These are phyloP conservation scores for Zosterops hypoxanthus DNA, from an alignment of 2,113 vertebrate species.

Conservation along the genomic window DNA sequence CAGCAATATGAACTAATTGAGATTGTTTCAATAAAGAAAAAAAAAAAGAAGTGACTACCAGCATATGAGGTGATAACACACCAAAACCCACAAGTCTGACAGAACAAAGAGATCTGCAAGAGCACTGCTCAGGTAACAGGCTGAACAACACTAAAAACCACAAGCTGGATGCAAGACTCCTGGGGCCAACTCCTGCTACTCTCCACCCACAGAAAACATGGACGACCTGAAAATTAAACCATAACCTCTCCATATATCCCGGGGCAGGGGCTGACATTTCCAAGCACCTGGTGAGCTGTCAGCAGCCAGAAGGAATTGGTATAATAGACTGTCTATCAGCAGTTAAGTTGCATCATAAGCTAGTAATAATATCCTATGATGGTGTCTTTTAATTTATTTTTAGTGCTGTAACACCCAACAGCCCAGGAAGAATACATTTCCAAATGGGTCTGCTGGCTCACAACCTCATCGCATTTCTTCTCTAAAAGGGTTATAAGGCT, in stretches of 20 bases:
- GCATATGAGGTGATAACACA: background rate
- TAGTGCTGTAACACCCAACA: conserved; percentile 32
- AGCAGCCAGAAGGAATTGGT: background rate
- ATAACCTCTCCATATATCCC: background rate
- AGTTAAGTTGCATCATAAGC: conserved; percentile 37
- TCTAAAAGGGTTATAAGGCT: conserved; percentile 22
- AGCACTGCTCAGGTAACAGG: background rate
- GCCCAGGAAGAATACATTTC: background rate
- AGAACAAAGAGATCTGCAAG: background rate
- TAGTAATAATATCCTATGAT: conserved; percentile 3
- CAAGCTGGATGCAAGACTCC: background rate
- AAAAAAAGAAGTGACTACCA: background rate
- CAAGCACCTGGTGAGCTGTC: conserved; percentile 39
- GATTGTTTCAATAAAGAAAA: background rate
- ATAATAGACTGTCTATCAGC: conserved; percentile 11
- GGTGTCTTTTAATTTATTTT: conserved; percentile 59
- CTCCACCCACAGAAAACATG: background rate
- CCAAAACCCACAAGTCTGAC: background rate
- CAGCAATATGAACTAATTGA: background rate
- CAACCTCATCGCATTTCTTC: background rate
- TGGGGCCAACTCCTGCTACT: background rate
- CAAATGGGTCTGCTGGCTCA: conserved; percentile 40
- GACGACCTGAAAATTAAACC: conserved; percentile 5
- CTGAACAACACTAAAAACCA: background rate
- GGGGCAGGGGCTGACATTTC: conserved; percentile 26